These are phyloP conservation scores for Phrynosoma blainvillii DNA, from an alignment of 2,113 vertebrate genomes.

Conservation along the genomic window DNA sequence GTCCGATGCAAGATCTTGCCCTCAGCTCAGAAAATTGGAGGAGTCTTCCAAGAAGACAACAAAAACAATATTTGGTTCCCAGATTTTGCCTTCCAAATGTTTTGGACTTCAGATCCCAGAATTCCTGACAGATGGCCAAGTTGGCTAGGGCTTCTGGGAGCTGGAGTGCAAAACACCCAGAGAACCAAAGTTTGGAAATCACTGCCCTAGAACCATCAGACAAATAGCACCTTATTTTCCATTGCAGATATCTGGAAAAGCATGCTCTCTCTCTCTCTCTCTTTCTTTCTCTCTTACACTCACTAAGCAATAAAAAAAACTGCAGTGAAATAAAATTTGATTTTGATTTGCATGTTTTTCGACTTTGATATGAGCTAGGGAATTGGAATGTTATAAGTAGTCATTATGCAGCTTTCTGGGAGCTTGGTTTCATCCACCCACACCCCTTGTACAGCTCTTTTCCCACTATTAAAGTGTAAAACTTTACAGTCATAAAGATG, in stretches of 20 bases:
- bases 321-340: background rate
- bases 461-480: background rate
- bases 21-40: no score
- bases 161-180: no score
- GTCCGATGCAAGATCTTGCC: no score
- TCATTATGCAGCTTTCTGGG: background rate
- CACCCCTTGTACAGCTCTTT: background rate
- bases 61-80: no score
- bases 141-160: background rate
- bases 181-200: no score
- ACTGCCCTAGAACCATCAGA: no score
- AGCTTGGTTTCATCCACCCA: background rate
- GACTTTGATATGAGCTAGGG: background rate
- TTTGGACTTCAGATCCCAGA: background rate
- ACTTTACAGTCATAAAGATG: conserved; percentile 30
- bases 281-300: background rate
- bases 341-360: background rate
- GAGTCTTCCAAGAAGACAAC: no score
- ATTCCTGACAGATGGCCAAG: background rate
- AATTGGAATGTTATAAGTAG: background rate
- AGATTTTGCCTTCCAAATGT: no score
- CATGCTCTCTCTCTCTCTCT: rapidly evolving
- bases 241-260: background rate
- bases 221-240: background rate
- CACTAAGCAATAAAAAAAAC: background rate